Base-by-base conservation (phyloP, 1,140 invertebrate genomes). In the Diploscapter pachys region DNA sequence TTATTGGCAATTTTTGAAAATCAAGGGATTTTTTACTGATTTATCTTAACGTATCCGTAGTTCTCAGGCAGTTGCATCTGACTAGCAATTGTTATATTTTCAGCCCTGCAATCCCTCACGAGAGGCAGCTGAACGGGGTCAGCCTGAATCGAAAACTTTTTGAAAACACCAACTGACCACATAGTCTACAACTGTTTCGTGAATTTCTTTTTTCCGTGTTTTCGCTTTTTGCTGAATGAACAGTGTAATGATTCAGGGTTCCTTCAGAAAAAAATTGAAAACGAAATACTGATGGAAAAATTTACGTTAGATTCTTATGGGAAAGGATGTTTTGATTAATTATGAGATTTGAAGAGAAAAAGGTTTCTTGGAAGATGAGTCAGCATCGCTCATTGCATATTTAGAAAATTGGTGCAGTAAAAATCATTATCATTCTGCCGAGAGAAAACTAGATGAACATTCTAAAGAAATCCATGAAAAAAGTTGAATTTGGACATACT, bases 381-480 rank as follows among this genome's bases (percentile, higher is more conserved):
- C 63, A 48, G 9, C 63, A 6, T 48, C 8, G 63, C 13, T 64
- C 6, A 64, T 64, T 31, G 9, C 57, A 59, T 9, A 11, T 59
- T 9, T 11, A 59, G 13, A 9, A 6, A 65, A 9, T 31, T 65
- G 31, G 31, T 65, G 9, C 9, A 48, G 63, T 9, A 64, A 64
- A 64, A 64, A 50, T 31, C n/a, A 9, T 63, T 66, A n/a, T 56
- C 8, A 50, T 73, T 73, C 71, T 72, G 71, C 51, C 6, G 51
- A 8, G 63, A 6, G 8, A 50, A 31, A 64, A 5, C 51, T 64
- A 13, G 56, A 55, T 4, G 2, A 54, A 64, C 51, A 6, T 11
- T 55, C 6, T 52, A 54, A 4, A 4, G 13, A 55, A 56, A 57
- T 69, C 51, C 54, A 50, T 56, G 48, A 3, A 11, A 4, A 13